Evolutionary conservation across 2,888 invertebrate genomes (phyloP).

Genomic region (Drepanosiphum platanoidis): DNA sequence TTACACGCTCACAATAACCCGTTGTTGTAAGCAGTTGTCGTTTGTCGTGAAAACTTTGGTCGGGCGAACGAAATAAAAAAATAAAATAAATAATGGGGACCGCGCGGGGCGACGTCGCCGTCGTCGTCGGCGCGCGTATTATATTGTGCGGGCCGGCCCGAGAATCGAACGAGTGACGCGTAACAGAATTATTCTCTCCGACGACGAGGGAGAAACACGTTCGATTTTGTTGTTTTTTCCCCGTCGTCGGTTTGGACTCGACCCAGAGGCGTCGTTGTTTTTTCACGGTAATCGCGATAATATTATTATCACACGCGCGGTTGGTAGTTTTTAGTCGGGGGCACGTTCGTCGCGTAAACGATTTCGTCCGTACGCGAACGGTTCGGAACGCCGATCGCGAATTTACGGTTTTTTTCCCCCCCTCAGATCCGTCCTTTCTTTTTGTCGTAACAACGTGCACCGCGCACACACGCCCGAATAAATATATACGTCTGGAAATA

Average conservation of each 20-base stretch:
- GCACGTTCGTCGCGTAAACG: too few species aligned
- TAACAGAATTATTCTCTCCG: background rate
- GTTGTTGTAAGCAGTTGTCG: conserved; percentile 42
- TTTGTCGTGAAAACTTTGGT: conserved; percentile 38
- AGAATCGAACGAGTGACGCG: background rate
- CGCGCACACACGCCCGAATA: background rate
- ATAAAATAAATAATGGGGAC: conserved; percentile 3
- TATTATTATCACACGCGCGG: too few species aligned
- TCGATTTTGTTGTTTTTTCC: background rate
- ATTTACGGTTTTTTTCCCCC: background rate
- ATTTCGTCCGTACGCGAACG: too few species aligned
- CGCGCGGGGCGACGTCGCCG: background rate
- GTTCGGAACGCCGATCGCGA: background rate
- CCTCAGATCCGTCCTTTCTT: too few species aligned
- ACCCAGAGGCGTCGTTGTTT: background rate
- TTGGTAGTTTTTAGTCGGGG: too few species aligned
- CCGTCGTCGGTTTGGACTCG: background rate
- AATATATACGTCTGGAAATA: conserved; percentile 4
- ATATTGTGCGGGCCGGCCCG: background rate
- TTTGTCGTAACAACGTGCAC: conserved; percentile 17
- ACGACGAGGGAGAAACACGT: conserved; percentile 19
- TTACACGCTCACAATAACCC: conserved; percentile 17
- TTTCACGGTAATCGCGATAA: too few species aligned
- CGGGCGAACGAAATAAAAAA: conserved; percentile 24
- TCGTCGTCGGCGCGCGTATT: background rate